Percentiles rank a stretch among this genome's conserved stretches.
Conservation (phyloP, 2,888 invertebrate species). For the Polylopha cassiicola region DNA sequence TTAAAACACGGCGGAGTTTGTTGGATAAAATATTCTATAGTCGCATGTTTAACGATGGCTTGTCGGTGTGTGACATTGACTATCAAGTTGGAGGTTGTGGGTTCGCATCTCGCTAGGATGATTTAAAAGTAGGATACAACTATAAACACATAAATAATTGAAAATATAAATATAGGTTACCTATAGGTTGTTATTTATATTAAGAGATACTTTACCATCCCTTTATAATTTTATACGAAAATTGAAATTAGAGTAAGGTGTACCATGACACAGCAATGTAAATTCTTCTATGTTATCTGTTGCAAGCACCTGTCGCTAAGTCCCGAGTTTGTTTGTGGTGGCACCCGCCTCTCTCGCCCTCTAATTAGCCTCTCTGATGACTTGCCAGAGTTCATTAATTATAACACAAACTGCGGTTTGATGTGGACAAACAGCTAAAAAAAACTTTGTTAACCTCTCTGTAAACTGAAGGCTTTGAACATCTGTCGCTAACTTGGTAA, state of each 20-base stretch:
- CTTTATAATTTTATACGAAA: too few relatives aligned
- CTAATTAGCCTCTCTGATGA: conserved; percentile 58
- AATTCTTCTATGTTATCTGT: conserved; percentile 46
- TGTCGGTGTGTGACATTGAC: too few relatives aligned
- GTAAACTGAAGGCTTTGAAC: conserved; percentile 18
- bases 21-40: conserved; percentile 7
- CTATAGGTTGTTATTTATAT: too few relatives aligned
- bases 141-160: too few relatives aligned
- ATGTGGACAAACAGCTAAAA: conserved; percentile 44
- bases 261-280: conserved; percentile 40
- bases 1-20: conserved; percentile 3
- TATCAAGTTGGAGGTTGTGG: too few relatives aligned
- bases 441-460: conserved; percentile 34
- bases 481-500: conserved; percentile 34
- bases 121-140: too few relatives aligned
- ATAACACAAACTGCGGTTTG: conserved; percentile 51
- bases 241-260: conserved; percentile 34
- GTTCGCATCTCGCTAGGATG: too few relatives aligned
- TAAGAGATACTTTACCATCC: too few relatives aligned
- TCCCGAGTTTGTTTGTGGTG: conserved; percentile 49
- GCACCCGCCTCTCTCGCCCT: conserved; percentile 43
- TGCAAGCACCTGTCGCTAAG: conserved; percentile 54
- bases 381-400: conserved; percentile 60
- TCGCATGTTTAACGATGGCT: conserved; percentile 19
- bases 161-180: too few relatives aligned